Conservation (phyloP, 2,797 vertebrate genomes). For the Alfaro cultratus region DNA sequence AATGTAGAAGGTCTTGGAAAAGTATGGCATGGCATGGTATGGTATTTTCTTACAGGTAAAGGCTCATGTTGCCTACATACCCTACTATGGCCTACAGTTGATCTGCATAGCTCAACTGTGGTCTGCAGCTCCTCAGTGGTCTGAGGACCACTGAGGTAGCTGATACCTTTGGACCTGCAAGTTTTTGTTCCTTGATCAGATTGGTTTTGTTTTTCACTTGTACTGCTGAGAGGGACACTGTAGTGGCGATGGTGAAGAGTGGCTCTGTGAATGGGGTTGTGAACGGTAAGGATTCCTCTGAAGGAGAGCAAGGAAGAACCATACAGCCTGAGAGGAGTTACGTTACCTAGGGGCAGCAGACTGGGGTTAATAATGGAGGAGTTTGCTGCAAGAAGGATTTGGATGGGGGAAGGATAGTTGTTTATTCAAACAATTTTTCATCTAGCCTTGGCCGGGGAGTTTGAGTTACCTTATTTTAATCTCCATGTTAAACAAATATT, state of each 20-base stretch:
- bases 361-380: neutral
- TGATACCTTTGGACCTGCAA: neutral
- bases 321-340: neutral
- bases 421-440: neutral
- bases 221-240: neutral
- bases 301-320: neutral
- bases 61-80: neutral
- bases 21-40: neutral
- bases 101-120: neutral
- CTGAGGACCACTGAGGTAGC: too few relatives aligned
- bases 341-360: neutral
- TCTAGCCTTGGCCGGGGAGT: neutral
- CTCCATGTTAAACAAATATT: neutral
- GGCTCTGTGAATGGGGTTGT: neutral
- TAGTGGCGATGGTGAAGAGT: neutral
- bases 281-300: neutral
- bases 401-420: neutral
- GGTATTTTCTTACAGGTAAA: neutral
- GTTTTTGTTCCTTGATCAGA: neutral
- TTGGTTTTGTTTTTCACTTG: neutral
- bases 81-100: neutral
- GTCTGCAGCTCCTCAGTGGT: neutral
- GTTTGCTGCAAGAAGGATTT: neutral
- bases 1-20: neutral
- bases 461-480: neutral